Evolutionary conservation across 2,888 invertebrate species (phyloP).

Genomic region (Iphiclides podalirius): DNA sequence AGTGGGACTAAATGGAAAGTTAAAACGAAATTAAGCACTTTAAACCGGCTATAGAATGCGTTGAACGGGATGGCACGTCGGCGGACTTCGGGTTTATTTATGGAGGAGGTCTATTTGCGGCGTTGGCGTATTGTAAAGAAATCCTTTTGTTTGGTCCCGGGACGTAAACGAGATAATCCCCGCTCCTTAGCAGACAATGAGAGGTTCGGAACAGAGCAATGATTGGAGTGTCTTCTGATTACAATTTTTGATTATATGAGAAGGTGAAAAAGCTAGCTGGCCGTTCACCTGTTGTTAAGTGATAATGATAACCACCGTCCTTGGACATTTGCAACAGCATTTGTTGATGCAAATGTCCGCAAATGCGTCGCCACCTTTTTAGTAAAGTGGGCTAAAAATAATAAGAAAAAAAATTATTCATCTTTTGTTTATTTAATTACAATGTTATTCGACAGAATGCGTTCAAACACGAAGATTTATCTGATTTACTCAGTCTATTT

Average conservation of each 20-base stretch:
- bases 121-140: slow-evolving; percentile 26
- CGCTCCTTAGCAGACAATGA: slow-evolving; percentile 37
- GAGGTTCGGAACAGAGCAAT: slow-evolving; percentile 18
- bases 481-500: too few relatives aligned
- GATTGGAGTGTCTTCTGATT: slow-evolving; percentile 22
- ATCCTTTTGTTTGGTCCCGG: slow-evolving; percentile 37
- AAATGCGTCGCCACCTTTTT: too few relatives aligned
- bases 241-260: neutral
- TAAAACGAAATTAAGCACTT: neutral
- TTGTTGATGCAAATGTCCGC: too few relatives aligned
- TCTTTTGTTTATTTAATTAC: too few relatives aligned
- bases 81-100: slow-evolving; percentile 6
- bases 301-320: too few relatives aligned
- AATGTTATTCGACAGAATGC: too few relatives aligned
- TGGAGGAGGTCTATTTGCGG: slow-evolving; percentile 19
- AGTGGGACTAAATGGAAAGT: neutral
- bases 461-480: too few relatives aligned
- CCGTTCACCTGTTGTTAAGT: too few relatives aligned
- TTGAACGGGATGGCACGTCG: slow-evolving; percentile 5
- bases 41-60: slow-evolving; percentile 6
- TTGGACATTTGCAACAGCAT: too few relatives aligned
- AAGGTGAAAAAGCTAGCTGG: neutral
- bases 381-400: too few relatives aligned
- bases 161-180: slow-evolving; percentile 46
- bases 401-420: too few relatives aligned